phyloP scores from a whole-genome alignment of 1,140 invertebrate species.

The Microplitis mediator region DNA sequence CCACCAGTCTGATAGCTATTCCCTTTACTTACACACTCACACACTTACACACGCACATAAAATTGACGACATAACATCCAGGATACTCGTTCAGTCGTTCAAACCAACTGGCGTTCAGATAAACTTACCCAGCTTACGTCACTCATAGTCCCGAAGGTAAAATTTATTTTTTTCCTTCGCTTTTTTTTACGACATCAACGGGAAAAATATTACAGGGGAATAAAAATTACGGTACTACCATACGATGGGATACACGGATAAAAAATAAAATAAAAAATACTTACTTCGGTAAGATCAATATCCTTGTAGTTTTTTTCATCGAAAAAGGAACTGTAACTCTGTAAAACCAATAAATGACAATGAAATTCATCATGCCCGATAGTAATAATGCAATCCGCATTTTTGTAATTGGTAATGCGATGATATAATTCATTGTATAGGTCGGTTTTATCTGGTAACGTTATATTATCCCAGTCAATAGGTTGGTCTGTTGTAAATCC shows the following conservation, averaged over 20 bases:
- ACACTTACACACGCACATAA: no score
- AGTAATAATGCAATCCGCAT: constrained; percentile 65
- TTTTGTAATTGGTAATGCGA: constrained; percentile 66
- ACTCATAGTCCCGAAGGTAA: not conserved
- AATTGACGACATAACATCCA: not conserved
- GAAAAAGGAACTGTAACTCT: constrained; percentile 67
- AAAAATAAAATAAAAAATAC: constrained; percentile 12
- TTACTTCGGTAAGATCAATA: constrained; percentile 63
- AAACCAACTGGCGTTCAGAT: constrained; percentile 1
- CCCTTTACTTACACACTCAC: not conserved
- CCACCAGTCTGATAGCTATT: not conserved
- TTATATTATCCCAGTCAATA: constrained; percentile 63
- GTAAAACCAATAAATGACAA: constrained; percentile 67
- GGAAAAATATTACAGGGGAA: not conserved
- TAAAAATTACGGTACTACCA: not conserved
- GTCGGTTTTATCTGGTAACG: constrained; percentile 65
- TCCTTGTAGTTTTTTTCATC: constrained; percentile 61
- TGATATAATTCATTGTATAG: constrained; percentile 63
- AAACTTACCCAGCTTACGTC: not conserved
- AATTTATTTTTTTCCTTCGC: constrained; percentile 1
- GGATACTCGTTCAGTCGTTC: constrained; percentile 16
- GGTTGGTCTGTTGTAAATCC: constrained; percentile 60
- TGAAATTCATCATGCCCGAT: constrained; percentile 66
- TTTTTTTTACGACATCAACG: not conserved
- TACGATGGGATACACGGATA: not conserved